phyloP scores from a whole-genome alignment of 2,888 invertebrate species.

The Nysson spinosus region DNA sequence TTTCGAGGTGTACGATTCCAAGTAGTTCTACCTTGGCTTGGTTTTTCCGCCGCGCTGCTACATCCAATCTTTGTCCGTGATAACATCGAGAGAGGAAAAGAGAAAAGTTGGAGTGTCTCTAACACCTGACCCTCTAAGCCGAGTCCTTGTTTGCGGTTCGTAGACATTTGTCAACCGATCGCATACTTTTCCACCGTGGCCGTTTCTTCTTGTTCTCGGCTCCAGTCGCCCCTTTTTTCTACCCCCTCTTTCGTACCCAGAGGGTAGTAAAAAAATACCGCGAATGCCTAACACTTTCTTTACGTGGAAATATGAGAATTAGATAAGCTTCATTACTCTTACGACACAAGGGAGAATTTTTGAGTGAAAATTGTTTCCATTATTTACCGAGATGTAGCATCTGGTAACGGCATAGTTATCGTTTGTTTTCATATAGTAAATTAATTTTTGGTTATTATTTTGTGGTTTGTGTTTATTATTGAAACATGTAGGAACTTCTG shows the following conservation, averaged over 20 bases:
- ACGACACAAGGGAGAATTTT: no score
- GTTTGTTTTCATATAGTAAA: no score
- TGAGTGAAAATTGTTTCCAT: no score
- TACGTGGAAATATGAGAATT: no score
- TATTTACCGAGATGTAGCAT: no score
- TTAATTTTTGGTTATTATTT: no score
- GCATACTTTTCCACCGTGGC: slow-evolving; percentile 3
- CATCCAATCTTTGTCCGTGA: slow-evolving; percentile 11
- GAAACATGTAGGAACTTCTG: no score
- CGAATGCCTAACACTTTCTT: no score
- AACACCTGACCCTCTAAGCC: slow-evolving; percentile 23
- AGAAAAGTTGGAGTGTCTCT: slow-evolving; percentile 23
- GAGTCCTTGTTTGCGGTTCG: slow-evolving; percentile 38
- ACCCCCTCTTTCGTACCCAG: not conserved
- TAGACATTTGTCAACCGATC: slow-evolving; percentile 52
- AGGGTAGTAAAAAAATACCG: not conserved
- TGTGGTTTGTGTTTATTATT: no score
- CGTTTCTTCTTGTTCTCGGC: slow-evolving; percentile 13
- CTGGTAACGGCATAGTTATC: no score
- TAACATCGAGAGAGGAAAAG: slow-evolving; percentile 13
- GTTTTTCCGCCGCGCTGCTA: not conserved
- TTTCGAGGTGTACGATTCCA: slow-evolving; percentile 3
- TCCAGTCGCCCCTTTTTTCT: not conserved
- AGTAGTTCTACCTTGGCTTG: not conserved
- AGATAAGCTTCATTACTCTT: no score